Percentiles rank a stretch among this genome's conserved stretches.
phyloP scores from a whole-genome alignment of 2,797 vertebrate genomes.

The Acrossocheilus fasciatus region DNA sequence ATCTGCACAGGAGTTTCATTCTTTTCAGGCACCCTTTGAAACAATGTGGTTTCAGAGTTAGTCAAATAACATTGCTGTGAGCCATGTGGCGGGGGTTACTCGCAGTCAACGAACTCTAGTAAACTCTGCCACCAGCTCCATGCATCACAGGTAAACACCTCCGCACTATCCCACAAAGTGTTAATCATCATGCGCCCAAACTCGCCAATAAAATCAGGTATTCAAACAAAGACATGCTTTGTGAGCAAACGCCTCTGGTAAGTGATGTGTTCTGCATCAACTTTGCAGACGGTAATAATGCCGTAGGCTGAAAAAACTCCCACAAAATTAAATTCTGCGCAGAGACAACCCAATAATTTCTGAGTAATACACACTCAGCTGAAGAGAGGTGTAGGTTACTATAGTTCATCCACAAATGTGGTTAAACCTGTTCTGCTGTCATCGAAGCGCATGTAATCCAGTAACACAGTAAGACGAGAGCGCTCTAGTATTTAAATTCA shows the following conservation, averaged over 20 bases:
- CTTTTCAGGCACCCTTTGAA: conserved; percentile 65
- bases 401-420: conserved; percentile 49
- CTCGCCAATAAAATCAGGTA: neutral
- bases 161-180: conserved; percentile 25
- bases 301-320: neutral
- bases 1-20: conserved; percentile 64
- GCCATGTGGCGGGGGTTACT: conserved; percentile 77
- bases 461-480: neutral
- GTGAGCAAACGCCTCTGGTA: conserved; percentile 51
- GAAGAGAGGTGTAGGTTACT: conserved; percentile 55
- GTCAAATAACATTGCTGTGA: conserved; percentile 71
- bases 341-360: conserved; percentile 36
- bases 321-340: conserved; percentile 33
- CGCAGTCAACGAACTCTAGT: conserved; percentile 78
- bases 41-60: conserved; percentile 77
- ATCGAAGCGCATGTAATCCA: neutral
- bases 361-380: conserved; percentile 29
- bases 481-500: neutral
- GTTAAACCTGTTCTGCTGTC: conserved; percentile 34
- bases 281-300: conserved; percentile 54
- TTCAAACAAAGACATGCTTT: conserved; percentile 48
- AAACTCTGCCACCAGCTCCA: conserved; percentile 65
- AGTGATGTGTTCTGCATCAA: conserved; percentile 34
- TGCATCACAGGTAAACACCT: neutral
- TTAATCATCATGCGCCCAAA: conserved; percentile 17